Evolutionary conservation across 2,113 vertebrate genomes (phyloP).

Genomic region (Sorex fumeus): DNA sequence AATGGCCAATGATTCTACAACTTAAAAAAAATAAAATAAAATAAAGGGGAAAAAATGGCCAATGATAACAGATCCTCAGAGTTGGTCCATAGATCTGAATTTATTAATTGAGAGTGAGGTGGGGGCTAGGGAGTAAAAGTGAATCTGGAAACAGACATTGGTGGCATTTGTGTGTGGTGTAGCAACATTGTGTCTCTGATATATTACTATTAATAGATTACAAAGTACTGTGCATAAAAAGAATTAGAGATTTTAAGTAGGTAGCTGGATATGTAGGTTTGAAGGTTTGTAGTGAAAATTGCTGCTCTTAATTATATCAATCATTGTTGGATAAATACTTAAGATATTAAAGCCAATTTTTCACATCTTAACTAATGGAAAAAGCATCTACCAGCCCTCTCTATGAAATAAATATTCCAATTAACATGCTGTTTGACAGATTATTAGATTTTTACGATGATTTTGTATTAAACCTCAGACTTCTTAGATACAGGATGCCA

Average conservation of each 20-base stretch:
- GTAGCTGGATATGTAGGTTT: neutral
- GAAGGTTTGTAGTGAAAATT: constrained; percentile 7
- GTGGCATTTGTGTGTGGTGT: too few species aligned
- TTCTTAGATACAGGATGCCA: neutral
- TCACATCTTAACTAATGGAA: neutral
- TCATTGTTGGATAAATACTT: constrained; percentile 10
- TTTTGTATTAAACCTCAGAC: constrained; percentile 10
- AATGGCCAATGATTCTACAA: too few species aligned
- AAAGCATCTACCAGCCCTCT: neutral
- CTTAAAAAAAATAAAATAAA: too few species aligned
- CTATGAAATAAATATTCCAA: constrained; percentile 11
- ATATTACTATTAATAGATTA: too few species aligned
- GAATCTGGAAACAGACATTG: too few species aligned
- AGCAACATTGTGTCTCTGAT: too few species aligned
- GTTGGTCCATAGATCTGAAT: too few species aligned
- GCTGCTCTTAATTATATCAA: neutral
- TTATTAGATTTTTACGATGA: neutral
- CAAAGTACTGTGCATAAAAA: neutral
- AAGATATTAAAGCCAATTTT: neutral
- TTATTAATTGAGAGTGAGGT: too few species aligned
- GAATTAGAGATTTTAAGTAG: neutral
- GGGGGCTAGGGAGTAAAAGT: too few species aligned
- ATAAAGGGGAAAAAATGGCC: too few species aligned
- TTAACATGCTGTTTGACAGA: constrained; percentile 50
- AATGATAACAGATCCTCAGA: too few species aligned